phyloP scores from a whole-genome alignment of 2,797 vertebrate species.

The Etheostoma perlongum region DNA sequence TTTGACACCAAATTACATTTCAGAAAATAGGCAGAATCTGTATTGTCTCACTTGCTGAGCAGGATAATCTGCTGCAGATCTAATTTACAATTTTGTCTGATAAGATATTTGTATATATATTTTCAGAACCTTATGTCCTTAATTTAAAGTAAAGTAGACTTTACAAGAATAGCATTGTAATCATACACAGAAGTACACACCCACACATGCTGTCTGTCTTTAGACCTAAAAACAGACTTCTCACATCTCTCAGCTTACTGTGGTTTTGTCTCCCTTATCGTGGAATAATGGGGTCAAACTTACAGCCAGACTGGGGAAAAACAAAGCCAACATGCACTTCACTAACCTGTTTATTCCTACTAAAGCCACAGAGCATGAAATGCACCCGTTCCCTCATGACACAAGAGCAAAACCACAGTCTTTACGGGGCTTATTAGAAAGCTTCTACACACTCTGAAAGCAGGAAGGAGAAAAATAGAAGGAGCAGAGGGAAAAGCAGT shows the following conservation, averaged over 20 bases:
- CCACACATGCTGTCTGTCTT: not conserved
- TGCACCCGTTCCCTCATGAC: constrained; percentile 48
- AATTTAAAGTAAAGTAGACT: constrained; percentile 3
- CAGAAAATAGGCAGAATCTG: not conserved
- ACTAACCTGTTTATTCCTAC: constrained; percentile 57
- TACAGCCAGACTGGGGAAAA: constrained; percentile 22
- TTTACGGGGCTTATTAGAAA: constrained; percentile 61
- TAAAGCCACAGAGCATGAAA: constrained; percentile 64
- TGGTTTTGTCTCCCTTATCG: constrained; percentile 14
- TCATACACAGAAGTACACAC: not conserved
- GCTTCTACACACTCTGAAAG: constrained; percentile 13
- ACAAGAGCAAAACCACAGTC: constrained; percentile 30
- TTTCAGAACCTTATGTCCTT: not conserved
- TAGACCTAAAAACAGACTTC: not conserved
- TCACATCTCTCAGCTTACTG: constrained; percentile 7
- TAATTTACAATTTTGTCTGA: constrained; percentile 6
- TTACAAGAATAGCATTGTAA: not conserved
- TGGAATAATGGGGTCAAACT: constrained; percentile 44
- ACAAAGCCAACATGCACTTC: constrained; percentile 44
- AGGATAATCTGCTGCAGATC: not conserved
- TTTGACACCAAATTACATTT: constrained; percentile 18
- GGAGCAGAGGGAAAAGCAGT: constrained; percentile 5
- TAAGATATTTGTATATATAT: constrained; percentile 5
- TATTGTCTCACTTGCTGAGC: not conserved
- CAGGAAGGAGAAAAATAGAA: constrained; percentile 6